These are phyloP conservation scores for Rhagium mordax DNA, from an alignment of 2,888 invertebrate species.

Conservation along the genomic window DNA sequence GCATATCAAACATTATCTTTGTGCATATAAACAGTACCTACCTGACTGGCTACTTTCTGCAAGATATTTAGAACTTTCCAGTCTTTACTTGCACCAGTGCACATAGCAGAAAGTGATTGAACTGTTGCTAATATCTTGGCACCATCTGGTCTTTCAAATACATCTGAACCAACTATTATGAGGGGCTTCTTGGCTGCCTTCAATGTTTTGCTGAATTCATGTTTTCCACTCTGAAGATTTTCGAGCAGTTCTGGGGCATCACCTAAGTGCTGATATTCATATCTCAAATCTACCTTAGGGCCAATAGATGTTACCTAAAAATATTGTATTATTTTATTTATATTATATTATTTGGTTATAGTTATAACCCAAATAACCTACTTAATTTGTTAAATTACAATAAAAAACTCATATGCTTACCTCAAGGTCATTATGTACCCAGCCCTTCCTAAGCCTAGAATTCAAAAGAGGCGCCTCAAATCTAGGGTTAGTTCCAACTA, in stretches of 20 bases:
- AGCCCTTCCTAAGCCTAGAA: conserved; percentile 94
- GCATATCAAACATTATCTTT: too few relatives aligned
- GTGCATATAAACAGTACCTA: too few relatives aligned
- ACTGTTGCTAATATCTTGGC: conserved; percentile 83
- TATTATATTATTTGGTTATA: too few relatives aligned
- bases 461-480: conserved; percentile 98
- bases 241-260: conserved; percentile 82
- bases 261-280: conserved; percentile 93
- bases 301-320: conserved; percentile 85
- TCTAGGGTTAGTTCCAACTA: conserved; percentile 97
- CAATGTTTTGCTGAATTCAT: conserved; percentile 81
- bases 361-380: too few relatives aligned
- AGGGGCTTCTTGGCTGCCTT: conserved; percentile 88
- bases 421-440: conserved; percentile 92
- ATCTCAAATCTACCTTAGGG: conserved; percentile 92
- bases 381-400: too few relatives aligned
- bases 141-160: conserved; percentile 85
- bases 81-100: conserved; percentile 73
- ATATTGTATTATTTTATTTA: background rate
- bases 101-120: conserved; percentile 79
- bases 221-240: conserved; percentile 80
- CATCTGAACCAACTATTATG: conserved; percentile 92
- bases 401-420: conserved; percentile 54
- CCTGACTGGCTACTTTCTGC: conserved; percentile 91
- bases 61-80: conserved; percentile 93